phyloP scores from a whole-genome alignment of 2,113 vertebrate genomes.

The Galeopterus variegatus region DNA sequence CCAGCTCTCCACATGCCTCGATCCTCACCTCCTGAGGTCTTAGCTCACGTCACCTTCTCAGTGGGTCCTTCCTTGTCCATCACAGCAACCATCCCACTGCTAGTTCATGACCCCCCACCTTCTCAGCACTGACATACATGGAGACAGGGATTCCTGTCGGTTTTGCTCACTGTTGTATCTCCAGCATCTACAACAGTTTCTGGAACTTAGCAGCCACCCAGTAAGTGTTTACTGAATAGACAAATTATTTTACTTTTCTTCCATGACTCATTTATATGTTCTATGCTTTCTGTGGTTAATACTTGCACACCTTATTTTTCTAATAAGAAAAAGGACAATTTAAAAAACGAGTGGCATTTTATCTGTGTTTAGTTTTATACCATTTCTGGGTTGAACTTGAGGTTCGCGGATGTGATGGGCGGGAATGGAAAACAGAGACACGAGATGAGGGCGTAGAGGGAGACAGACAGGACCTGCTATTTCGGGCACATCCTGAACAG shows the following conservation, averaged over 20 bases:
- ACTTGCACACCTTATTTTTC: not conserved
- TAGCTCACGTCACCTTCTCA: not conserved
- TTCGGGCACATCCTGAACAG: slow-evolving; percentile 21
- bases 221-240: not conserved
- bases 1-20: not conserved
- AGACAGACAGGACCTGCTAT: not conserved
- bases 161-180: not conserved
- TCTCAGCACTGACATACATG: not conserved
- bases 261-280: not conserved
- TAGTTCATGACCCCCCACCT: not conserved
- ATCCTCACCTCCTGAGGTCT: not conserved
- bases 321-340: not conserved
- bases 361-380: not conserved
- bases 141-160: not conserved
- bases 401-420: not conserved
- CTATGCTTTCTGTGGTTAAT: not conserved
- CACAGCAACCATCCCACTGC: not conserved
- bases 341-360: not conserved
- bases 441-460: not conserved
- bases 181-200: not conserved
- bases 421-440: not conserved
- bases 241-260: not conserved
- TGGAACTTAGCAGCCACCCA: not conserved
- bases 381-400: slow-evolving; percentile 6
- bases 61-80: not conserved